These are phyloP conservation scores for Oryzias woworae DNA, from an alignment of 2,113 vertebrate genomes.

Conservation along the genomic window DNA sequence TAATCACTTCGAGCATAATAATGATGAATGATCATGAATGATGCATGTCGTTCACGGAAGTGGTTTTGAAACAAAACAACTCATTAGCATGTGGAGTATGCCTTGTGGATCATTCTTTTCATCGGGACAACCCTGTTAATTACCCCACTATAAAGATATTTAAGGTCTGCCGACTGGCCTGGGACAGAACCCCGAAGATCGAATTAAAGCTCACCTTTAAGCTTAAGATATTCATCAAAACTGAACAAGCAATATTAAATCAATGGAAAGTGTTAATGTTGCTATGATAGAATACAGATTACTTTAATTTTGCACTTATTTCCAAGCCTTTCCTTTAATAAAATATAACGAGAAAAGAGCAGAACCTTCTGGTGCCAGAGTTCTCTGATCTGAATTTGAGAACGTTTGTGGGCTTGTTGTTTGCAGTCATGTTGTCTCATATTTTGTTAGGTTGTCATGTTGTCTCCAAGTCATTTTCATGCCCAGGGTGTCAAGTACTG, in stretches of 20 bases:
- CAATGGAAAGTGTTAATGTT: no score
- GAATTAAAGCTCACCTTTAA: slow-evolving; percentile 8
- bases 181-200: background rate
- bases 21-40: slow-evolving; percentile 46
- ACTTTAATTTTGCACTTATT: background rate
- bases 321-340: background rate
- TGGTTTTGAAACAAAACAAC: slow-evolving; percentile 28
- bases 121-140: slow-evolving; percentile 16
- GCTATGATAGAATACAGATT: background rate
- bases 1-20: slow-evolving; percentile 65
- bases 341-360: no score
- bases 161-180: slow-evolving; percentile 9
- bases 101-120: slow-evolving; percentile 16
- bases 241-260: no score
- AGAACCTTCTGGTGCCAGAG: no score
- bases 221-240: background rate
- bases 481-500: background rate
- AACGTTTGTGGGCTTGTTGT: slow-evolving; percentile 1
- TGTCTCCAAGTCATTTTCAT: background rate
- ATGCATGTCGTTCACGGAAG: slow-evolving; percentile 43
- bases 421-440: background rate
- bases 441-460: background rate
- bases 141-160: slow-evolving; percentile 30
- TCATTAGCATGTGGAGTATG: slow-evolving; percentile 18
- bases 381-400: background rate